Conservation (phyloP, 2,113 vertebrate species). For the Cephalopterus ornatus region DNA sequence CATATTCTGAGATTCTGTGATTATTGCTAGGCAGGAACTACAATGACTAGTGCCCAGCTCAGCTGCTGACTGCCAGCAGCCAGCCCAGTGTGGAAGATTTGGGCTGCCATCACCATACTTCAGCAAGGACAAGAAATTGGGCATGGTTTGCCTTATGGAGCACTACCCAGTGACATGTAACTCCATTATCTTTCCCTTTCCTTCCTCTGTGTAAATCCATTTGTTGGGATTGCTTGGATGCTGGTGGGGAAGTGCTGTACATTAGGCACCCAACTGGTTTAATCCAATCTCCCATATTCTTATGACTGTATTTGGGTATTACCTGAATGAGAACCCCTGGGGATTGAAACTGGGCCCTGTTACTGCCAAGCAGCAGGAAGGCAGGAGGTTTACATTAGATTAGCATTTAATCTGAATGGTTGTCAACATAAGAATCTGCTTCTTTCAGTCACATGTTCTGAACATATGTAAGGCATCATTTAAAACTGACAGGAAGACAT, state of each 20-base stretch:
- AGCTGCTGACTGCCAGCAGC: background rate
- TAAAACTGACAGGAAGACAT: background rate
- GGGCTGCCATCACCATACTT: background rate
- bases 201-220: background rate
- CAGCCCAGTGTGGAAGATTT: background rate
- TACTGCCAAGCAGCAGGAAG: background rate
- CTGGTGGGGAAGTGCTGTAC: background rate
- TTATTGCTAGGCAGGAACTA: background rate
- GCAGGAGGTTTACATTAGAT: background rate
- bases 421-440: background rate
- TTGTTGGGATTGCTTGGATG: background rate
- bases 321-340: background rate
- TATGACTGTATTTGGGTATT: background rate
- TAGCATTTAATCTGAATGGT: background rate
- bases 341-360: background rate
- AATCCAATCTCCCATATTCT: background rate
- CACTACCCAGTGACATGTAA: rapidly evolving
- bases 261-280: background rate
- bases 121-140: background rate
- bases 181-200: background rate
- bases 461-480: background rate
- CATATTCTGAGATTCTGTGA: background rate
- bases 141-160: background rate
- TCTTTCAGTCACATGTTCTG: background rate
- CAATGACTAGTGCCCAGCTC: background rate